Evolutionary conservation across 92 coral and sea anemone species (phyloP).

Genomic region (Chrysogorgia sp.): DNA sequence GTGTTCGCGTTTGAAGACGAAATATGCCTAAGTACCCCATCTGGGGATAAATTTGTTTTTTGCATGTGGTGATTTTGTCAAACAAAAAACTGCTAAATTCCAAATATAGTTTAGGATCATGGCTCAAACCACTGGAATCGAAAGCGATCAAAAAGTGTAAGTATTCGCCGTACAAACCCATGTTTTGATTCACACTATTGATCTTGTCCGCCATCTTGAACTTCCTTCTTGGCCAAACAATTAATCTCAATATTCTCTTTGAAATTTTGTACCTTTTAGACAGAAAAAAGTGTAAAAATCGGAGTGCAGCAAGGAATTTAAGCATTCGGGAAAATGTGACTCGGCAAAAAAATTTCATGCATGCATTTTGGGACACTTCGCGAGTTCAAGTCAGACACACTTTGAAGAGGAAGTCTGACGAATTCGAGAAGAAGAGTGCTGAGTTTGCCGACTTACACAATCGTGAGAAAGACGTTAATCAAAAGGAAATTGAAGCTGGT

Average conservation of each 20-base stretch:
- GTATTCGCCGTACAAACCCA: too few relatives aligned
- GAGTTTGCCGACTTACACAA: background rate
- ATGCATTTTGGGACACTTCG: background rate
- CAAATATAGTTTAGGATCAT: too few relatives aligned
- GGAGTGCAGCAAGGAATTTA: background rate
- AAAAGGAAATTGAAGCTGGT: background rate
- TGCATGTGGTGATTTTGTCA: too few relatives aligned
- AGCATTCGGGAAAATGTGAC: background rate
- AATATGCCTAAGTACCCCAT: too few relatives aligned
- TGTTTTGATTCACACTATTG: too few relatives aligned
- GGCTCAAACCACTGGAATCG: too few relatives aligned
- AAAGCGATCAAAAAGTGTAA: too few relatives aligned
- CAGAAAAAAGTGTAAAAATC: background rate
- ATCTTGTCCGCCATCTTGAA: conserved; percentile 18
- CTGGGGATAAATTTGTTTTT: too few relatives aligned
- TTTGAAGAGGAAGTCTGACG: background rate
- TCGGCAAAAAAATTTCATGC: background rate
- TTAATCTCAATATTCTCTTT: background rate
- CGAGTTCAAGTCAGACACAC: background rate
- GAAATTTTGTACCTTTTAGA: background rate
- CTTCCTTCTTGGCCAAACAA: background rate
- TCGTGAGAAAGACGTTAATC: background rate
- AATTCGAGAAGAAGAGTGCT: background rate
- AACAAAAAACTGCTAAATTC: too few relatives aligned
- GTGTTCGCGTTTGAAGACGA: too few relatives aligned